Base-by-base conservation (phyloP, 2,113 vertebrate genomes). In the Salminus brasiliensis region DNA sequence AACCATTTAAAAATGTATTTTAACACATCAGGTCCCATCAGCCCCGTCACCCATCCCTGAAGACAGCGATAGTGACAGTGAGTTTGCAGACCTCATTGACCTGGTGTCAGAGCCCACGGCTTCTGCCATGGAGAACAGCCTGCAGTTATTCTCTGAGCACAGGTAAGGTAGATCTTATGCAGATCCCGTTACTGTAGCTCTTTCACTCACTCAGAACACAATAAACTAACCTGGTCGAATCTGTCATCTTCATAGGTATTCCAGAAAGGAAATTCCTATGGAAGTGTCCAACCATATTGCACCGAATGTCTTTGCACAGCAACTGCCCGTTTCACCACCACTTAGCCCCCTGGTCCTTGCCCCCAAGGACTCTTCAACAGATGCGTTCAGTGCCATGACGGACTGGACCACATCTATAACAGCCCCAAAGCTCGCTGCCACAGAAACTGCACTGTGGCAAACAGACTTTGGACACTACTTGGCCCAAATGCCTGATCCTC, bases 11-110 rank as follows among this genome's bases (percentile, higher is more conserved):
- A n/a, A 47, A 47, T 60, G 32, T 8, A 15, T 41, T 55, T 27
- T 77, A 71, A 82, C 63, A 4, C 76, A 4, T 2, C 84, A 93
- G 91, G 81, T 82, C 29, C 62, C 79, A 25, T 49, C 43, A 11
- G 12, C 53, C 1, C 41, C 79, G 2, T 57, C 81, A 0, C 6
- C 72, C 0, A 36, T 72, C 23, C 30, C n/a, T 0, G 36, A 62
- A 47, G 36, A n/a, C 4, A 77, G 10, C 9, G 81, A 79, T 43
- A 76, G 62, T 10, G 81, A 80, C 53, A 76, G 57, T 9, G 57
- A 4, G n/a, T 3, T 52, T n/a, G 79, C 63, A 0, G 84, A 90
- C 65, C 41, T 83, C 52, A 83, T 70, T 5, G 84, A 90, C 3
- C 39, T 76, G 7, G 59, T 59, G 32, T 41, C 27, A 11, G 82